Conservation (phyloP, 1,140 invertebrate genomes). For the Galendromus occidentalis region DNA sequence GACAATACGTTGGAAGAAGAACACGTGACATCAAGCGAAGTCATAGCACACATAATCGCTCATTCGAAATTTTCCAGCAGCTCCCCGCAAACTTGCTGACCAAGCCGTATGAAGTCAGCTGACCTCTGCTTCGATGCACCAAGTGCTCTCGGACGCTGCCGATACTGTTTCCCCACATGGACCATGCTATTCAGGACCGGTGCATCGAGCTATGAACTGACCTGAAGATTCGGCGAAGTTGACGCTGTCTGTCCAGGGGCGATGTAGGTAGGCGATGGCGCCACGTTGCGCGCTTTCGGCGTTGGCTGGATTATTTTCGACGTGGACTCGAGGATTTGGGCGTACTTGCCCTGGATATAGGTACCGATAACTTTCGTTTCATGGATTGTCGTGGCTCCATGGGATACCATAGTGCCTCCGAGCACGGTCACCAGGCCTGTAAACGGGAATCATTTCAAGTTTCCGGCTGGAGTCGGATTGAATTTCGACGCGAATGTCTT, state of each 20-base stretch:
- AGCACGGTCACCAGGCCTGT: conserved; percentile 55
- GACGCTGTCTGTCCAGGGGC: conserved; percentile 8
- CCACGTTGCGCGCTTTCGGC: neutral
- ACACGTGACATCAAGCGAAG: too few relatives aligned
- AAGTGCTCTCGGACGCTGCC: too few relatives aligned
- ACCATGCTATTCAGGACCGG: too few relatives aligned
- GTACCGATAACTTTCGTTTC: conserved; percentile 71
- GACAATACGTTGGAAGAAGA: too few relatives aligned
- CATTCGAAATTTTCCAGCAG: too few relatives aligned
- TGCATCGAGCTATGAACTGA: conserved; percentile 13
- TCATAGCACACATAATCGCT: too few relatives aligned
- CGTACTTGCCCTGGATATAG: conserved; percentile 65
- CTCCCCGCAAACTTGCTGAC: too few relatives aligned
- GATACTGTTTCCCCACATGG: too few relatives aligned
- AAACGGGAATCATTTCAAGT: neutral
- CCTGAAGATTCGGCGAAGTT: conserved; percentile 14
- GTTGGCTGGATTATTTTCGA: conserved; percentile 33
- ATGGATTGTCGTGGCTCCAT: conserved; percentile 58
- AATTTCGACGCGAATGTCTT: too few relatives aligned
- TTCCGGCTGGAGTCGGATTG: too few relatives aligned
- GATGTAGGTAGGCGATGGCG: conserved; percentile 7
- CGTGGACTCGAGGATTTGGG: conserved; percentile 47
- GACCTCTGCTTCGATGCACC: too few relatives aligned
- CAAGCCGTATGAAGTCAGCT: too few relatives aligned
- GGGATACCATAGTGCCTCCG: conserved; percentile 56